Evolutionary conservation across 2,797 vertebrate species (phyloP).

Genomic region (Paguma larvata): DNA sequence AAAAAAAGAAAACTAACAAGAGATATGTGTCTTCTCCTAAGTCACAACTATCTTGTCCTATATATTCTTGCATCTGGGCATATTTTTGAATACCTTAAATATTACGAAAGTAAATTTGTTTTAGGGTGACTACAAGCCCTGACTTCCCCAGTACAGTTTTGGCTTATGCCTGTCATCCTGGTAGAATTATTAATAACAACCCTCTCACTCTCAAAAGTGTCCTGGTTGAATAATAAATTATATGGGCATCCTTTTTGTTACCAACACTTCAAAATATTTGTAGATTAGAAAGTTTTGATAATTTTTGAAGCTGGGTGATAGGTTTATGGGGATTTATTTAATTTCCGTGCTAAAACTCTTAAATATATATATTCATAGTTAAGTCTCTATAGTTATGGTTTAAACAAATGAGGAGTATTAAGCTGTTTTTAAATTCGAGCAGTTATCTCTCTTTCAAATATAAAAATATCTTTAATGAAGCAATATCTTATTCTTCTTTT

Average conservation of each 20-base stretch:
- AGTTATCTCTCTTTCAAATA: not conserved
- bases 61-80: not conserved
- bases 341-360: slow-evolving; percentile 25
- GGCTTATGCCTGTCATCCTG: not conserved
- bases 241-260: not conserved
- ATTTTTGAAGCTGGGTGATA: not conserved
- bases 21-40: not conserved
- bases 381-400: not conserved
- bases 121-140: not conserved
- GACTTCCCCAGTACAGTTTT: not conserved
- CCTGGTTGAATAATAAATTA: slow-evolving; percentile 9
- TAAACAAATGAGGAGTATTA: not conserved
- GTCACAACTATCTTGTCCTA: not conserved
- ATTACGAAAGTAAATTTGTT: not conserved
- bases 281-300: not conserved
- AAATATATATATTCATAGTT: not conserved
- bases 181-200: not conserved
- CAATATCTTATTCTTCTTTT: not conserved
- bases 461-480: not conserved
- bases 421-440: slow-evolving; percentile 23
- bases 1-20: not conserved
- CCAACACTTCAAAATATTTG: not conserved
- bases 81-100: not conserved
- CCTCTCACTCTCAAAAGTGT: not conserved
- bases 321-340: not conserved